Conservation (phyloP, 2,888 invertebrate genomes). For the Ctena decussata region DNA sequence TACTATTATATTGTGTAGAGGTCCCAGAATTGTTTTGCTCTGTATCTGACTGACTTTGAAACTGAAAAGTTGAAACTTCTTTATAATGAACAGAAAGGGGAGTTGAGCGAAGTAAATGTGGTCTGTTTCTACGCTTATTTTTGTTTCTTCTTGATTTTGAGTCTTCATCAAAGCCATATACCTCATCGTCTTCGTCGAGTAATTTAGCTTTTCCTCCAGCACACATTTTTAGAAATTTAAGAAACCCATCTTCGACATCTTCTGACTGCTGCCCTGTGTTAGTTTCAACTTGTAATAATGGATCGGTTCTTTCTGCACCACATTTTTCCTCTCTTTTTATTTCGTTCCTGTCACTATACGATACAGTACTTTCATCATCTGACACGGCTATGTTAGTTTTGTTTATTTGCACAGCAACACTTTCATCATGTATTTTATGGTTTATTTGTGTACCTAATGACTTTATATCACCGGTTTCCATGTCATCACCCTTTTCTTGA, state of each 20-base stretch:
- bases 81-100: not conserved
- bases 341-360: no score
- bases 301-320: not conserved
- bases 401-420: no score
- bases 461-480: no score
- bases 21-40: not conserved
- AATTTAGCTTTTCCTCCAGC: conserved; percentile 25
- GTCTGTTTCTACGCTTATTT: not conserved
- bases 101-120: not conserved
- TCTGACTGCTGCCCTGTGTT: not conserved
- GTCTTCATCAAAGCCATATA: conserved; percentile 18
- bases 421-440: no score
- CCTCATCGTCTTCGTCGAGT: conserved; percentile 40
- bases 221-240: conserved; percentile 34
- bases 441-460: no score
- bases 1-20: not conserved
- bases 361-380: no score
- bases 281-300: not conserved
- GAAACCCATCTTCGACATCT: conserved; percentile 41
- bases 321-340: no score
- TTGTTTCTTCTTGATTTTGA: not conserved
- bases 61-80: not conserved
- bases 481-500: no score
- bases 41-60: not conserved
- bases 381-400: no score